Evolutionary conservation across 2,113 vertebrate genomes (phyloP).

Genomic region (Odobenus rosmarus): DNA sequence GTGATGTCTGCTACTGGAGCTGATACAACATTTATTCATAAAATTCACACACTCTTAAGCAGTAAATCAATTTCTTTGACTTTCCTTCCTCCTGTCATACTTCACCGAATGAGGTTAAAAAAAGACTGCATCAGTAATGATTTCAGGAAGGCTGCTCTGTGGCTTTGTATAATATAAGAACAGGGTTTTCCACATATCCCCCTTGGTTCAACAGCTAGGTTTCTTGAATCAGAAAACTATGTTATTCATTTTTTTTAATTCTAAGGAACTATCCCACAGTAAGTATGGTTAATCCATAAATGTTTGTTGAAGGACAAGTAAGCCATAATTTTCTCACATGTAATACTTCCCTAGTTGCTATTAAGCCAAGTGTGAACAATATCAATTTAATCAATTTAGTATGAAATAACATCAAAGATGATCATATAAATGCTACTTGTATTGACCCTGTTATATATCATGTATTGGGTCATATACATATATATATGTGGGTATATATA

Average conservation of each 20-base stretch:
- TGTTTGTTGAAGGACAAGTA: neutral
- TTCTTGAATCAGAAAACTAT: neutral
- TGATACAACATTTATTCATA: neutral
- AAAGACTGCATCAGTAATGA: neutral
- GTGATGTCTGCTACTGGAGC: neutral
- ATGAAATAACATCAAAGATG: neutral
- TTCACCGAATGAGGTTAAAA: neutral
- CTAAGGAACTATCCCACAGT: neutral
- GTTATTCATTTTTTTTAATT: neutral
- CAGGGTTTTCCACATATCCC: neutral
- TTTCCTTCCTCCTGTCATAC: neutral
- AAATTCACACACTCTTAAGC: neutral
- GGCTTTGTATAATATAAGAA: neutral
- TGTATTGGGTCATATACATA: neutral
- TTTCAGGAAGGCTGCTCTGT: neutral
- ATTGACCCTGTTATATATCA: neutral
- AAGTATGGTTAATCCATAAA: neutral
- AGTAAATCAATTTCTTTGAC: neutral
- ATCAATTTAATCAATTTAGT: neutral
- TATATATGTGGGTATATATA: neutral
- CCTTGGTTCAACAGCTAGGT: neutral
- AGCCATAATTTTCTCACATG: neutral
- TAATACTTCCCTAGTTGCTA: neutral
- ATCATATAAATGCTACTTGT: neutral
- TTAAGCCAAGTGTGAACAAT: slow-evolving; percentile 1